These are phyloP conservation scores for Amphiprion ocellaris DNA, from an alignment of 2,113 vertebrate genomes.

Conservation along the genomic window DNA sequence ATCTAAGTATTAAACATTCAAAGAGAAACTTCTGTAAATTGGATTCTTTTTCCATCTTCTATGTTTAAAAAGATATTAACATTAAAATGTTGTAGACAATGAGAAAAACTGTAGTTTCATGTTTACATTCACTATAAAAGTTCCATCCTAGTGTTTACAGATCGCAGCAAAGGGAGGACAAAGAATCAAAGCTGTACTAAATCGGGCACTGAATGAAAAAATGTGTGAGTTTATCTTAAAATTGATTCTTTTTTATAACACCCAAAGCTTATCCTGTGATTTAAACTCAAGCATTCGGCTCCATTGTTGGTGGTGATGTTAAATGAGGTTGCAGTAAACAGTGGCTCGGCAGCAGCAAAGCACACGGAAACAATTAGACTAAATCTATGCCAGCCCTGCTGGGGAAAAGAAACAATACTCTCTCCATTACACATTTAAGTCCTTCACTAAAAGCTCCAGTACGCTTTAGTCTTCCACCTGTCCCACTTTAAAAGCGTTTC, in stretches of 20 bases:
- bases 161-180: neutral
- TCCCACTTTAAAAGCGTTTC: conserved; percentile 17
- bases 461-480: conserved; percentile 46
- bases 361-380: conserved; percentile 67
- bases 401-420: conserved; percentile 48
- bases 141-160: neutral
- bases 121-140: neutral
- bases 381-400: conserved; percentile 59
- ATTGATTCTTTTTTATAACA: conserved; percentile 8
- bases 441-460: conserved; percentile 14
- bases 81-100: conserved; percentile 5
- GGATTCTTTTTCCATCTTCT: neutral
- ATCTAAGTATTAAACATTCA: conserved; percentile 1
- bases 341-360: conserved; percentile 60
- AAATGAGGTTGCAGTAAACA: conserved; percentile 59
- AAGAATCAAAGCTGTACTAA: conserved; percentile 3
- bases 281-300: conserved; percentile 22
- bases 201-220: conserved; percentile 12
- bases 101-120: neutral
- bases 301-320: conserved; percentile 42
- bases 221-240: neutral
- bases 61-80: conserved; percentile 8
- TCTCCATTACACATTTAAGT: conserved; percentile 9
- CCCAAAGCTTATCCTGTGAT: conserved; percentile 33
- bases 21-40: neutral